Evolutionary conservation across 1,140 invertebrate species (phyloP), one percentile per base, ranked within the genome.

Genomic region (Chironomus tepperi): DNA sequence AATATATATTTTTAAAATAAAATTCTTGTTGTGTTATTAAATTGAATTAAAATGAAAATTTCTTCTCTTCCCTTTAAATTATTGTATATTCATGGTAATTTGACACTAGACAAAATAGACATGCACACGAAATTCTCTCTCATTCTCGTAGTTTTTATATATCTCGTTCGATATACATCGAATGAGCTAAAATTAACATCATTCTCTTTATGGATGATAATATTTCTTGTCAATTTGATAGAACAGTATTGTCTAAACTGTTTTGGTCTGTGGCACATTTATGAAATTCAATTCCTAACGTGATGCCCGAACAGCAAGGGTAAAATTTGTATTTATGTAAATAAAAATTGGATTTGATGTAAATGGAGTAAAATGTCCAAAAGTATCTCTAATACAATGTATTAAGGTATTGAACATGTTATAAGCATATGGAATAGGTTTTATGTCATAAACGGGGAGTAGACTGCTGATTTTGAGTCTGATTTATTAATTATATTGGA

Each of bases 101-200:
- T 57, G 47, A 57, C 47, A 57, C 47, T 57, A 57, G 47, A 57
- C 47, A 57, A 57, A 57, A 57, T 57, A 57, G n/a, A 57, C 47
- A 57, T 57, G 47, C 47, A 57, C n/a, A 34, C 24, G 24, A 34
- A 34, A 34, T 34, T 34, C 24, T 34, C 24, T n/a, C n/a, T n/a
- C n/a, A n/a, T n/a, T n/a, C n/a, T 34, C 24, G 24, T 34, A 34
- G 24, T 34, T 34, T 34, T 34, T n/a, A n/a, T n/a, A 5, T 34
- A 2, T 34, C 5, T 34, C 24, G 24, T 34, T 34, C 24, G 24
- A 34, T 34, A 34, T 34, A 57, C 47, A 57, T 57, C n/a, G 47
- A 57, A 57, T 57, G 47, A 57, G n/a, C 47, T 57, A 57, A 57
- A 57, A 57, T 57, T 57, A 57, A 57, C 47, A 57, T 57, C 47